Conservation (phyloP, 2,888 invertebrate genomes). For the Anoncus sp. region DNA sequence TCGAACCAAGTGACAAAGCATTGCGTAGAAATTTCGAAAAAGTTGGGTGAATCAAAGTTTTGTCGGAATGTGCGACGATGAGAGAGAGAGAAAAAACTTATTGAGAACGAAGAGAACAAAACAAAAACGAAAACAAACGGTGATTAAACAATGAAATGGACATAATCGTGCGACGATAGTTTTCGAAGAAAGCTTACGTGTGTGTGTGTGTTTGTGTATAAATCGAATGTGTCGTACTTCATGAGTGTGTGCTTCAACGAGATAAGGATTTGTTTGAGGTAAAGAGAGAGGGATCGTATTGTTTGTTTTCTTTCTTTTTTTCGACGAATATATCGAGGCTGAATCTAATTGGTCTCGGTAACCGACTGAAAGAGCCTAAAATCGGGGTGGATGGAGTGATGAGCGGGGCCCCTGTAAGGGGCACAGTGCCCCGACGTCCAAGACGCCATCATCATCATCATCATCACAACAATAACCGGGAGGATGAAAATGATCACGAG, state of each 20-base stretch:
- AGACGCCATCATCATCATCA: conserved; percentile 78
- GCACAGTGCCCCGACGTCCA: conserved; percentile 81
- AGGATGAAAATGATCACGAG: conserved; percentile 50
- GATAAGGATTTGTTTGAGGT: conserved; percentile 16
- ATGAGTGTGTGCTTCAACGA: conserved; percentile 4
- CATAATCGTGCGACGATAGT: conserved; percentile 20
- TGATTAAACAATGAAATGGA: conserved; percentile 3
- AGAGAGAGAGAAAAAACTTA: conserved; percentile 30
- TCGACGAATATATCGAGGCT: conserved; percentile 24
- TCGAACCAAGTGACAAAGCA: background rate
- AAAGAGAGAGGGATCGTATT: background rate
- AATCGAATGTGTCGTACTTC: conserved; percentile 16
- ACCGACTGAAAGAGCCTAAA: conserved; percentile 54
- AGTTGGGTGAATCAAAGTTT: conserved; percentile 5
- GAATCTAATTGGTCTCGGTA: conserved; percentile 40
- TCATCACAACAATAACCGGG: conserved; percentile 64
- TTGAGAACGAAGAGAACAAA: background rate
- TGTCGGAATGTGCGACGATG: conserved; percentile 31
- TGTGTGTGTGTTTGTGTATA: conserved; percentile 3
- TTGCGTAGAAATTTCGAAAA: conserved; percentile 4
- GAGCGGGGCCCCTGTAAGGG: conserved; percentile 82
- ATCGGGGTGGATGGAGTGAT: conserved; percentile 81
- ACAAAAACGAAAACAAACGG: no score
- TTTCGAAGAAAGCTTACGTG: conserved; percentile 11
- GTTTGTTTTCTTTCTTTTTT: conserved; percentile 1